Conservation (phyloP, 2,797 vertebrate species). For the Chanos chanos region DNA sequence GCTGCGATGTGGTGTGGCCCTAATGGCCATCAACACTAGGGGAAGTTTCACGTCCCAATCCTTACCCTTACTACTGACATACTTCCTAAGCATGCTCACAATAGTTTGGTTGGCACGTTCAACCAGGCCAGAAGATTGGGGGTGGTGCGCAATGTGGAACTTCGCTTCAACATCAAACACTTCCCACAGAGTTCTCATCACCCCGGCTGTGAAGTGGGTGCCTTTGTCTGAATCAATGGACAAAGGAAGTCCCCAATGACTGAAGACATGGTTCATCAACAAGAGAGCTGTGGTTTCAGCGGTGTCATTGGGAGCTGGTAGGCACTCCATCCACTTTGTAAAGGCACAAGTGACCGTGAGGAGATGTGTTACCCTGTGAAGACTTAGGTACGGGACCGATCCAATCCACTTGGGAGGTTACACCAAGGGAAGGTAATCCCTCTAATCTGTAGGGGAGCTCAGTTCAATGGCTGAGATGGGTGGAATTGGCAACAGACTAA, state of each 20-base stretch:
- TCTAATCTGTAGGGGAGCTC: not conserved
- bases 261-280: constrained; percentile 19
- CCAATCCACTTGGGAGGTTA: constrained; percentile 17
- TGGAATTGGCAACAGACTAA: constrained; percentile 13
- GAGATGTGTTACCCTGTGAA: constrained; percentile 21
- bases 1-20: constrained; percentile 1
- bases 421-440: constrained; percentile 12
- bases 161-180: constrained; percentile 1
- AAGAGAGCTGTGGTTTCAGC: constrained; percentile 11
- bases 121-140: constrained; percentile 20
- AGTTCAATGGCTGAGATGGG: not conserved
- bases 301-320: constrained; percentile 3
- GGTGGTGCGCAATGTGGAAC: constrained; percentile 14
- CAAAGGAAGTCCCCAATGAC: not conserved
- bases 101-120: constrained; percentile 6
- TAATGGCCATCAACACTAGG: constrained; percentile 13
- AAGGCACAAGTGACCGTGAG: constrained; percentile 19
- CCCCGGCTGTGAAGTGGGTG: not conserved
- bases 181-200: constrained; percentile 4
- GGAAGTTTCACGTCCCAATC: constrained; percentile 21
- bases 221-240: constrained; percentile 5
- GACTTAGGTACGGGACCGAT: constrained; percentile 5
- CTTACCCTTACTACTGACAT: not conserved
- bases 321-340: constrained; percentile 21
- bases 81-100: constrained; percentile 3